A percentile compares a stretch with the other conserved stretches of the same genome.
phyloP scores from a whole-genome alignment of 2,113 vertebrate genomes.

The Syngnathus scovelli region DNA sequence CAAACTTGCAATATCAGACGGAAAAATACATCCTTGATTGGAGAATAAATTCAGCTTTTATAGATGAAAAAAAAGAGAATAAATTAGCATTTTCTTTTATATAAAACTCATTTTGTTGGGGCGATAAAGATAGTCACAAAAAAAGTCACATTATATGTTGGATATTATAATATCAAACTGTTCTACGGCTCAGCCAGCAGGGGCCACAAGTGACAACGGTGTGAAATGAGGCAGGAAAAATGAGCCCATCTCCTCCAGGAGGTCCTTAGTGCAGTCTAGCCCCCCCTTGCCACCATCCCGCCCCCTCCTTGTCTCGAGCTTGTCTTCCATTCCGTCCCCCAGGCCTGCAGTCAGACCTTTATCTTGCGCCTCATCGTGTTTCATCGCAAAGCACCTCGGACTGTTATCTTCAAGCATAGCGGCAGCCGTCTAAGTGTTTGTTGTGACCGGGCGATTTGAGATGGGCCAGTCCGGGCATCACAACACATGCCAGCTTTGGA shows the following conservation, averaged over 20 bases:
- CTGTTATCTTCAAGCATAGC: conserved; percentile 48
- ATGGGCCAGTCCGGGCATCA: conserved; percentile 10
- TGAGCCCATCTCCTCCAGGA: conserved; percentile 4
- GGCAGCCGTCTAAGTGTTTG: conserved; percentile 49
- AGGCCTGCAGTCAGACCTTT: conserved; percentile 37
- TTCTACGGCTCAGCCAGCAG: conserved; percentile 37
- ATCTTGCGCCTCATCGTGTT: conserved; percentile 53
- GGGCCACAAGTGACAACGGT: conserved; percentile 41
- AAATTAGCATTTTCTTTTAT: conserved; percentile 2
- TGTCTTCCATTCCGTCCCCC: neutral
- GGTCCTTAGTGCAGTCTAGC: conserved; percentile 3
- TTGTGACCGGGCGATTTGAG: conserved; percentile 40
- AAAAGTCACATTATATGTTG: too few species aligned
- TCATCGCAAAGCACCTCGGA: conserved; percentile 35
- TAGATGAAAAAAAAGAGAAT: conserved; percentile 17
- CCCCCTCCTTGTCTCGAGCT: neutral
- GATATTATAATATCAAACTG: neutral
- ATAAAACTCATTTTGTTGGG: too few species aligned
- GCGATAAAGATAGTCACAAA: too few species aligned
- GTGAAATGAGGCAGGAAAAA: conserved; percentile 30
- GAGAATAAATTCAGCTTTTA: neutral
- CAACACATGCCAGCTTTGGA: conserved; percentile 28
- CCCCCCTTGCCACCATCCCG: neutral
- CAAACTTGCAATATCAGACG: neutral
- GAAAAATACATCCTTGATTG: neutral